Base-by-base conservation (phyloP, 2,888 invertebrate genomes). In the Sicus ferrugineus region DNA sequence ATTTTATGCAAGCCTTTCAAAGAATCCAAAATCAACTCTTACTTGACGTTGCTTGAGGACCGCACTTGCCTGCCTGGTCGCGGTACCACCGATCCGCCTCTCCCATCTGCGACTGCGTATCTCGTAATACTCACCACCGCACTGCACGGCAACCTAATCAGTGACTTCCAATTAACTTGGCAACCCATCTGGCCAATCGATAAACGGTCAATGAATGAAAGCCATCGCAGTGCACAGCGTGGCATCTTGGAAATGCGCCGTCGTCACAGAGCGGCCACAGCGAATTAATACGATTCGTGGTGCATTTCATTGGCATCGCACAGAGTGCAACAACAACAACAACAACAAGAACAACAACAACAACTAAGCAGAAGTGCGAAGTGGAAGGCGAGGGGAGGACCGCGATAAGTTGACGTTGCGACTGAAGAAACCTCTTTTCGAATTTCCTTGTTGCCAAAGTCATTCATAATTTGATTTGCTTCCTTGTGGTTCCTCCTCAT, bases 101-200 rank as follows among this genome's bases (percentile, higher is more conserved):
- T 23, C 11, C 28, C 54, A 46, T 7, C 7, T 7, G 46, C 52
- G 19, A 21, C 21, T 52, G 21, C 52, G 21, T 7, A 3, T 7
- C 34, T 34, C 1, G 34, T 34, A 34, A 34, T 14, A 34, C 34
- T 34, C 34, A 14, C 34, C 14, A 34, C 9, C n/a, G 14, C 14
- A 42, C 42, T 3, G 50, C 50, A 21, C 23, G 46, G 50, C 23
- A 52, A 64, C 30, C 16, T 50, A 58, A 56, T 56, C 42, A 58
- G 58, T 66, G 30, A 56, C 58, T 66, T 58, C 56, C 66, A 66
- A 66, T 66, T 66, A 66, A 66, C 56, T 58, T 56, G 28, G 58
- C 66, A 66, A 42, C 58, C 66, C 66, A 66, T 66, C 66, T 66
- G 66, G 56, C 42, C 56, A 42, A 56, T 66, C 46, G 56, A 66